Conservation (phyloP, 1,140 invertebrate genomes). For the Cotesia glomerata region DNA sequence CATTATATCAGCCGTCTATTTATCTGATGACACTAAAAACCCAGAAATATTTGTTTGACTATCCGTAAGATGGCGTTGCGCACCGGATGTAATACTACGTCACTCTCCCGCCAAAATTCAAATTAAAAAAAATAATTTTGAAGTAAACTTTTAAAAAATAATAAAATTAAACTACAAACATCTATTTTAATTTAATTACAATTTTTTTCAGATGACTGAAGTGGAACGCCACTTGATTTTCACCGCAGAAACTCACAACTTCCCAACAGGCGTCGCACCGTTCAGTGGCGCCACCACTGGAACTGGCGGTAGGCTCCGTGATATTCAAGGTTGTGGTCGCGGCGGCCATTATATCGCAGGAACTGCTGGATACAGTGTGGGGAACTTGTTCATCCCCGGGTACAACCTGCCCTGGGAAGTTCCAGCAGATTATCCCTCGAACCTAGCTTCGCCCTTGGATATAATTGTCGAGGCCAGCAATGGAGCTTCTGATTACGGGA, state of each 20-base stretch:
- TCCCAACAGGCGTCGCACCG: slow-evolving; percentile 93
- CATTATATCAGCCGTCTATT: too few species aligned
- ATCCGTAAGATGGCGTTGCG: too few species aligned
- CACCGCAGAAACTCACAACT: slow-evolving; percentile 98
- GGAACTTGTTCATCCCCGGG: slow-evolving; percentile 90
- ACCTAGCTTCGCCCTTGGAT: slow-evolving; percentile 88
- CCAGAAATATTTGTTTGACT: too few species aligned
- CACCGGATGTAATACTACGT: too few species aligned
- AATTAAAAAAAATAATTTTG: too few species aligned
- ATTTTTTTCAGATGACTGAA: slow-evolving; percentile 39
- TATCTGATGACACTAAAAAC: too few species aligned
- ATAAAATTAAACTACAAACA: too few species aligned
- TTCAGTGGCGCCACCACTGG: slow-evolving; percentile 97
- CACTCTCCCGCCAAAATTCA: too few species aligned
- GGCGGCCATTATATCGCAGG: slow-evolving; percentile 93
- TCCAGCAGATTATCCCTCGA: slow-evolving; percentile 77
- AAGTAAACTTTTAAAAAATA: too few species aligned
- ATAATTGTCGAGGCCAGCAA: slow-evolving; percentile 95
- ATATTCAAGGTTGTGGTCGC: slow-evolving; percentile 92
- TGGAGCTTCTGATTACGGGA: slow-evolving; percentile 98
- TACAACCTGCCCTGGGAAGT: slow-evolving; percentile 92
- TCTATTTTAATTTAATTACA: too few species aligned
- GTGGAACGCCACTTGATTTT: slow-evolving; percentile 92
- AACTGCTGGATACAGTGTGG: slow-evolving; percentile 95
- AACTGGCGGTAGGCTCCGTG: slow-evolving; percentile 92